phyloP scores from a whole-genome alignment of 1,140 invertebrate species.

The Ips typographus region DNA sequence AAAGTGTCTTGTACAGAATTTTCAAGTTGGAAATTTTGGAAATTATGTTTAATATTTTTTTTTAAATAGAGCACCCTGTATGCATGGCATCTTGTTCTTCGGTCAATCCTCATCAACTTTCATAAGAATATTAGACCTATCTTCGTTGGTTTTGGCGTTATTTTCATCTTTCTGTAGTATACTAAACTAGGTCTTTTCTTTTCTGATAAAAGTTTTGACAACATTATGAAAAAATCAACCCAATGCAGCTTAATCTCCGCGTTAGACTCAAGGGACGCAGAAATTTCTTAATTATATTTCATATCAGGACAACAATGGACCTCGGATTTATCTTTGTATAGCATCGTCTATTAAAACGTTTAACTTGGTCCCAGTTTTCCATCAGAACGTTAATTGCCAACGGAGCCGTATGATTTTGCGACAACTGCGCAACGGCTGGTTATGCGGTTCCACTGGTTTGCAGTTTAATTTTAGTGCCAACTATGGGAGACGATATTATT shows the following conservation, averaged over 20 bases:
- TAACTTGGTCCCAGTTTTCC: neutral
- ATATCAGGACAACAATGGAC: neutral
- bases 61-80: too few relatives aligned
- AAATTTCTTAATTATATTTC: neutral
- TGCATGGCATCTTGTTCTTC: too few relatives aligned
- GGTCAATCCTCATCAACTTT: too few relatives aligned
- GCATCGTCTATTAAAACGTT: neutral
- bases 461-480: neutral
- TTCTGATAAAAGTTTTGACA: neutral
- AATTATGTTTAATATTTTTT: too few relatives aligned
- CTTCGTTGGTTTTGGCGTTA: too few relatives aligned
- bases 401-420: slow-evolving; percentile 5
- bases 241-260: neutral
- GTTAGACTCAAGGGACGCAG: neutral
- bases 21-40: too few relatives aligned
- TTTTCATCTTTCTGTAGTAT: too few relatives aligned
- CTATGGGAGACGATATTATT: neutral
- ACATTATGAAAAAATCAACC: neutral
- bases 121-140: too few relatives aligned
- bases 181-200: neutral
- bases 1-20: too few relatives aligned
- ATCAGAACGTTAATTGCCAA: slow-evolving; percentile 2
- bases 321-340: neutral
- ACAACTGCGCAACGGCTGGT: slow-evolving; percentile 2
- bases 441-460: neutral